Conservation (phyloP, 2,113 vertebrate species). For the human (Homo sapiens) region GRCh38 chr5:35203001-35203500, state of each 20-base stretch:
- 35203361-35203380: background rate
- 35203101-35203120: background rate
- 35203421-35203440: background rate
- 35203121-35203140: background rate
- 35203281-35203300: background rate
- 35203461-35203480: background rate
- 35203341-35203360: background rate
- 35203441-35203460: background rate
- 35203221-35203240: background rate
- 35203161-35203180: background rate
- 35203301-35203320: background rate
- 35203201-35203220: conserved; percentile 16
- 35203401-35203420: background rate
- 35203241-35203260: background rate
- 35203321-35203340: background rate
- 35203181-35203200: background rate
- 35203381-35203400: background rate
- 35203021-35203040: background rate
- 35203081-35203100: background rate
- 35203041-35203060: background rate
- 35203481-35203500: background rate
- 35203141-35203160: background rate
- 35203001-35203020: conserved; percentile 14
- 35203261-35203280: background rate
- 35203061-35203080: background rate